phyloP scores from a whole-genome alignment of 2,113 vertebrate genomes.

The Leucopsar rothschildi region DNA sequence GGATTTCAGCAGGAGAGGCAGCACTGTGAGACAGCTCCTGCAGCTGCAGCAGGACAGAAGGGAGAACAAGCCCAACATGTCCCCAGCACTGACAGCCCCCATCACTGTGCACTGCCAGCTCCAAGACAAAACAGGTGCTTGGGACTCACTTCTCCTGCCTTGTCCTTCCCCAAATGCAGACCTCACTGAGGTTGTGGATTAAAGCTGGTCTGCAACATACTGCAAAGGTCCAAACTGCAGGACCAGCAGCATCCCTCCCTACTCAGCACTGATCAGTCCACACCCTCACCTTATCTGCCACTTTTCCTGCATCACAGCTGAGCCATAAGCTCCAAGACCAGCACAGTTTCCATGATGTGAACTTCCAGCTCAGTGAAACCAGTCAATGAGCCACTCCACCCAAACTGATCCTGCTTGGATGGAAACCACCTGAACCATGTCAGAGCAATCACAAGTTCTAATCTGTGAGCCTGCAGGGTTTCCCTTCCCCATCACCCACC shows the following conservation, averaged over 20 bases:
- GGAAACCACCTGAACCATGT: neutral
- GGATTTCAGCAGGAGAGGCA: neutral
- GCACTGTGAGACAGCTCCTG: rapidly evolving
- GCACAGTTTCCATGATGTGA: neutral
- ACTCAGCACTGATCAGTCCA: neutral
- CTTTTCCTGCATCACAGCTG: neutral
- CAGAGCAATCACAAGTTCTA: neutral
- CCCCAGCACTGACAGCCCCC: neutral
- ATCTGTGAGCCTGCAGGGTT: neutral
- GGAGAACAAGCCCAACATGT: rapidly evolving
- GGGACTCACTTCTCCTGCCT: neutral
- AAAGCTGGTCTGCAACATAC: neutral
- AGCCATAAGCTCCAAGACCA: neutral
- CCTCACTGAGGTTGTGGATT: neutral
- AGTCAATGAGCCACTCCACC: neutral
- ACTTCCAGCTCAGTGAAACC: neutral
- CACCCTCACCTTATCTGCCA: neutral
- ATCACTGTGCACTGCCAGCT: neutral
- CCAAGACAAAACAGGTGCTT: neutral
- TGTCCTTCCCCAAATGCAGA: neutral
- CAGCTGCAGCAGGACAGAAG: neutral
- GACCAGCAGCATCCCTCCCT: neutral
- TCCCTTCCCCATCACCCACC: neutral
- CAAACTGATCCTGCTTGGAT: rapidly evolving
- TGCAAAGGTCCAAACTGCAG: neutral